Evolutionary conservation across 2,797 vertebrate genomes (phyloP).

Genomic region (Eremophila alpestris): DNA sequence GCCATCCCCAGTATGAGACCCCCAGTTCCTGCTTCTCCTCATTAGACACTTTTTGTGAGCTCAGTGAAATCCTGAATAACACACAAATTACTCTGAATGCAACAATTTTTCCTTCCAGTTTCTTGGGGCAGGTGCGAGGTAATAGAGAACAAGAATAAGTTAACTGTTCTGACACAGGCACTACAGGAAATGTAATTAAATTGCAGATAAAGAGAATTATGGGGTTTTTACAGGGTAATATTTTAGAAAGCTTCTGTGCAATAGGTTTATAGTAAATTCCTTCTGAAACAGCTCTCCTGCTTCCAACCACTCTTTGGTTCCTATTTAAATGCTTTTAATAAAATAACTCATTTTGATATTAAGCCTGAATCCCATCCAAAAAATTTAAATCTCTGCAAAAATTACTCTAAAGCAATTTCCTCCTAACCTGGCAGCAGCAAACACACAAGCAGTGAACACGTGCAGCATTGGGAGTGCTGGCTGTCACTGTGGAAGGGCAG

Average conservation of each 20-base stretch:
- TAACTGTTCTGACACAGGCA: constrained; percentile 41
- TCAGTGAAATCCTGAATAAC: background rate
- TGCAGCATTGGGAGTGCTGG: background rate
- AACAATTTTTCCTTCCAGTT: background rate
- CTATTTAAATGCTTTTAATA: constrained; percentile 73
- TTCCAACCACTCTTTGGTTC: constrained; percentile 5
- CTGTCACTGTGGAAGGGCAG: background rate
- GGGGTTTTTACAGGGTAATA: constrained; percentile 59
- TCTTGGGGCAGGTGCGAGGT: background rate
- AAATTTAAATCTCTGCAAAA: constrained; percentile 56
- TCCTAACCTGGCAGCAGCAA: constrained; percentile 53
- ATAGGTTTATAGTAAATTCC: constrained; percentile 64
- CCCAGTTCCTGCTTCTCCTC: background rate
- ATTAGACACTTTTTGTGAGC: background rate
- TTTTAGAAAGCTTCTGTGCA: constrained; percentile 70
- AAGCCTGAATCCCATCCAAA: constrained; percentile 64
- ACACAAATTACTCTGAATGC: background rate
- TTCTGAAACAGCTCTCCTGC: constrained; percentile 42
- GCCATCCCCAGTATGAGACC: background rate
- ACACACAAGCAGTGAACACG: constrained; percentile 52
- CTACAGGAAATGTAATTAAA: constrained; percentile 67
- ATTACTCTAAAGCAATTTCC: constrained; percentile 69
- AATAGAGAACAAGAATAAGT: constrained; percentile 35
- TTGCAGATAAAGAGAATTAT: constrained; percentile 71
- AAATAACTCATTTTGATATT: constrained; percentile 73